A percentile compares a stretch with the other conserved stretches of the same genome.
These are phyloP conservation scores for Hyles euphorbiae DNA, from an alignment of 1,140 invertebrate genomes.

Conservation along the genomic window DNA sequence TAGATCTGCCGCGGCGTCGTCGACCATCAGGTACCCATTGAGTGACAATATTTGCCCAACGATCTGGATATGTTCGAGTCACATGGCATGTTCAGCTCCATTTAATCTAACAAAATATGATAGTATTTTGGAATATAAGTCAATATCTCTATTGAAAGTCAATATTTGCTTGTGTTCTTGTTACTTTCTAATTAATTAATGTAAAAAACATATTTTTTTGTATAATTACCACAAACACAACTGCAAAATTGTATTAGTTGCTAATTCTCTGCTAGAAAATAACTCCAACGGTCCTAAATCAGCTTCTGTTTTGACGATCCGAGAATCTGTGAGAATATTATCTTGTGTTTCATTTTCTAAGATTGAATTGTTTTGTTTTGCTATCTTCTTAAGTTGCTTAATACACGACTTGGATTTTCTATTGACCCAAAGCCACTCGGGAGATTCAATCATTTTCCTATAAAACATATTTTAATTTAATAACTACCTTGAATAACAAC, in stretches of 20 bases:
- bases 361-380: slow-evolving; percentile 77
- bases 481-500: background rate
- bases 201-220: slow-evolving; percentile 9
- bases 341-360: slow-evolving; percentile 61
- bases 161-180: no score
- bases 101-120: no score
- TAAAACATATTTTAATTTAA: slow-evolving; percentile 17
- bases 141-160: no score
- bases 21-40: no score
- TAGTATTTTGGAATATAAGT: no score
- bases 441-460: slow-evolving; percentile 78
- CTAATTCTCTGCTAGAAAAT: slow-evolving; percentile 76
- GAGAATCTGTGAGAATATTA: slow-evolving; percentile 37
- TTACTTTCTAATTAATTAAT: background rate
- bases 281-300: slow-evolving; percentile 72
- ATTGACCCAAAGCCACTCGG: slow-evolving; percentile 80
- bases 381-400: slow-evolving; percentile 77
- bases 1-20: no score
- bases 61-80: no score
- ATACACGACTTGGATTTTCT: slow-evolving; percentile 77
- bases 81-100: no score
- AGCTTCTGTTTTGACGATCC: slow-evolving; percentile 40
- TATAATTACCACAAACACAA: slow-evolving; percentile 66
- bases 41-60: no score
- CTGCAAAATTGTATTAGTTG: slow-evolving; percentile 72